Percentiles rank a stretch among this genome's conserved stretches.
Conservation (phyloP, 2,113 vertebrate species). For the Vulpes vulpes region DNA sequence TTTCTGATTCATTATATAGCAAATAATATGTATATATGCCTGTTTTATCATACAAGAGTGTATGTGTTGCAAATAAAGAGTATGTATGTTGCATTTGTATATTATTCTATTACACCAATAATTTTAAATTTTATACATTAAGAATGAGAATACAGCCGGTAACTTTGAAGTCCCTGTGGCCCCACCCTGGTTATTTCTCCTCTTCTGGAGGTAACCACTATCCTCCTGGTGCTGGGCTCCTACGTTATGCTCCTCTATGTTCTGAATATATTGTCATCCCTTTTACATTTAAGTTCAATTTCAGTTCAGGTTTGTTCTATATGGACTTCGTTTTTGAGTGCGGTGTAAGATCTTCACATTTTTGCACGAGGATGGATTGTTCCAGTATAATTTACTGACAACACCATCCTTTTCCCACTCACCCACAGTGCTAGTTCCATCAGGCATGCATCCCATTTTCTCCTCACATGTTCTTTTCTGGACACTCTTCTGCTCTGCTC, state of each 20-base stretch:
- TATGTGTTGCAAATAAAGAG: background rate
- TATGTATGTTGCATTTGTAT: background rate
- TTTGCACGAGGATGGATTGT: background rate
- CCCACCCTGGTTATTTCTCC: background rate
- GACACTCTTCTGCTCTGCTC: background rate
- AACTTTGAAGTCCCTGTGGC: background rate
- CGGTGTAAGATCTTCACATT: background rate
- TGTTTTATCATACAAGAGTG: background rate
- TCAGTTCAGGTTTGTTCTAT: background rate
- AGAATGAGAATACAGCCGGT: background rate
- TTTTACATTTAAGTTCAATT: background rate
- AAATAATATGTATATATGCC: background rate
- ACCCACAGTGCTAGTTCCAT: too few relatives aligned
- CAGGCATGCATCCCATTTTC: fast-evolving
- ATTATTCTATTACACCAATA: background rate
- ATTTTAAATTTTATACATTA: background rate
- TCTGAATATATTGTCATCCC: background rate
- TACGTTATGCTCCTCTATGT: background rate
- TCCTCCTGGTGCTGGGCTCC: background rate
- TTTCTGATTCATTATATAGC: background rate
- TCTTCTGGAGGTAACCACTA: background rate
- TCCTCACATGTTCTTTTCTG: background rate
- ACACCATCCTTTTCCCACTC: fast-evolving
- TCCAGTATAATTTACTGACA: fast-evolving
- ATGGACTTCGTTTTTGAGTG: background rate